These are phyloP conservation scores for Equus quagga DNA, from an alignment of 2,113 vertebrate genomes.

Conservation along the genomic window DNA sequence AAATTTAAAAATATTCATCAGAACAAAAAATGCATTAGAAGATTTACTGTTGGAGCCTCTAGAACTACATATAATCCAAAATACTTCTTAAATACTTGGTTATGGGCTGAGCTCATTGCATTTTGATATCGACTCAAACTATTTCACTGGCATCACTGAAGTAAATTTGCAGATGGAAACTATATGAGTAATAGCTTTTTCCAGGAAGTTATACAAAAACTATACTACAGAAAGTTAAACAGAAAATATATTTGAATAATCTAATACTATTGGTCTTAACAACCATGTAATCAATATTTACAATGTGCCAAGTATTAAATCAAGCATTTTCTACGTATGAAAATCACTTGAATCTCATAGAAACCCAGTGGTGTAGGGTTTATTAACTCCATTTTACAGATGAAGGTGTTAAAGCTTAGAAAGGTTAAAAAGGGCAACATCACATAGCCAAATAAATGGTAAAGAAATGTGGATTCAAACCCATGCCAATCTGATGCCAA, in stretches of 20 bases:
- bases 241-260: slow-evolving; percentile 40
- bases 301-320: neutral
- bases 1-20: slow-evolving; percentile 45
- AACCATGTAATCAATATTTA: neutral
- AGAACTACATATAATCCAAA: neutral
- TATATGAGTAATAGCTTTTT: neutral
- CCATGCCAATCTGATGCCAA: neutral
- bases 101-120: neutral
- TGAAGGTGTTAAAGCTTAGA: neutral
- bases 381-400: slow-evolving; percentile 17
- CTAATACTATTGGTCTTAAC: neutral
- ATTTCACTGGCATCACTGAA: neutral
- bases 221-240: neutral
- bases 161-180: neutral
- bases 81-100: neutral
- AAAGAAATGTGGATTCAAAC: neutral
- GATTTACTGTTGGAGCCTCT: neutral
- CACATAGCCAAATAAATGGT: neutral
- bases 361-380: neutral
- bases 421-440: neutral
- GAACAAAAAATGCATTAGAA: neutral
- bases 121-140: slow-evolving; percentile 23
- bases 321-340: neutral
- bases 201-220: neutral
- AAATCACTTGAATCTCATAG: neutral